phyloP scores from a whole-genome alignment of 2,797 vertebrate species.

The Clarias laeviceps region DNA sequence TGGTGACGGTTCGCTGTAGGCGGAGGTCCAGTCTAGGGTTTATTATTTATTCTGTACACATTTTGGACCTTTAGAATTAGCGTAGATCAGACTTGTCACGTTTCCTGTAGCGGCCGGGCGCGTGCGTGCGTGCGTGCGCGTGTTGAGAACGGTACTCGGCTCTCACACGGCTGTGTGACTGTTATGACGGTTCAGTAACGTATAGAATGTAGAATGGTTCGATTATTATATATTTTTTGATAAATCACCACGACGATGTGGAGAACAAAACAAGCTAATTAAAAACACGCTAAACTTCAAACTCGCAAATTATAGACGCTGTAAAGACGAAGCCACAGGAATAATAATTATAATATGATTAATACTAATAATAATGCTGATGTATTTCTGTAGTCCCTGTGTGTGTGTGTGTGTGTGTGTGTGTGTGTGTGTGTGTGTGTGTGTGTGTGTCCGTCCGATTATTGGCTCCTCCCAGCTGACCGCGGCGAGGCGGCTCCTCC shows the following conservation, averaged over 20 bases:
- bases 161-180: no score
- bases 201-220: not conserved
- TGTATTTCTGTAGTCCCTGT: not conserved
- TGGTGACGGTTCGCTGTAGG: no score
- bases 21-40: not conserved
- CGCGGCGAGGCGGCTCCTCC: not conserved
- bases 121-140: not conserved
- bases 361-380: not conserved
- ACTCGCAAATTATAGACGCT: no score
- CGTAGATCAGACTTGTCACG: not conserved
- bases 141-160: not conserved
- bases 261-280: not conserved
- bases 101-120: not conserved
- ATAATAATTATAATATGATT: not conserved
- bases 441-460: not conserved
- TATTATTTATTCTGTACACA: not conserved
- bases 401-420: no score
- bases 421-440: no score
- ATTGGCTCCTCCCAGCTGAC: not conserved
- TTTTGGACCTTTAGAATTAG: not conserved
- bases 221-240: not conserved
- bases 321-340: not conserved
- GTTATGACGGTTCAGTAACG: not conserved
- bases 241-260: not conserved
- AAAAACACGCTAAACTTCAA: not conserved